Conservation (phyloP, 2,888 invertebrate genomes). For the Synanthedon vespiformis region DNA sequence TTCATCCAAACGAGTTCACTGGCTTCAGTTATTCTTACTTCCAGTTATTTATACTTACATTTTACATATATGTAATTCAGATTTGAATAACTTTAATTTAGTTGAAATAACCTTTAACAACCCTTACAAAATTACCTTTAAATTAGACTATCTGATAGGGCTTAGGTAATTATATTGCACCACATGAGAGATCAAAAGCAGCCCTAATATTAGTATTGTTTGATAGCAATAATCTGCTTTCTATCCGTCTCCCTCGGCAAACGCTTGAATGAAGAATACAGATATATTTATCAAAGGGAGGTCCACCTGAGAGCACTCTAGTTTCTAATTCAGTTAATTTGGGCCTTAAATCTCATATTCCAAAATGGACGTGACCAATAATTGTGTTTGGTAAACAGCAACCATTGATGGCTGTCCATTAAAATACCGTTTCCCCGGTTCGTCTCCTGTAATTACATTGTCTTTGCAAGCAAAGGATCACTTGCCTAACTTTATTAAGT, state of each 20-base stretch:
- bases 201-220: background rate
- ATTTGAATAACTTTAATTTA: slow-evolving; percentile 5
- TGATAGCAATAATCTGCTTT: background rate
- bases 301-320: slow-evolving; percentile 27
- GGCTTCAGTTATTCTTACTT: background rate
- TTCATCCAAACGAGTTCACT: too few relatives aligned
- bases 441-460: background rate
- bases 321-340: slow-evolving; percentile 66
- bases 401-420: slow-evolving; percentile 40
- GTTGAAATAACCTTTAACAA: background rate
- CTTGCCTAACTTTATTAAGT: background rate
- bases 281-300: slow-evolving; percentile 13
- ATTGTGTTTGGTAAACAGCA: slow-evolving; percentile 60
- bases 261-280: background rate
- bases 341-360: slow-evolving; percentile 65
- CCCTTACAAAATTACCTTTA: slow-evolving; percentile 1
- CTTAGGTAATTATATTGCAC: background rate
- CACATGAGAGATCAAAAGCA: background rate
- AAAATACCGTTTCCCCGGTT: background rate
- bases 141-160: background rate
- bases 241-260: background rate
- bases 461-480: background rate
- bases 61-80: too few relatives aligned
- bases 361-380: slow-evolving; percentile 59
- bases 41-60: too few relatives aligned